phyloP scores from a whole-genome alignment of 1,140 invertebrate genomes.

The Hypsibius dujardini region DNA sequence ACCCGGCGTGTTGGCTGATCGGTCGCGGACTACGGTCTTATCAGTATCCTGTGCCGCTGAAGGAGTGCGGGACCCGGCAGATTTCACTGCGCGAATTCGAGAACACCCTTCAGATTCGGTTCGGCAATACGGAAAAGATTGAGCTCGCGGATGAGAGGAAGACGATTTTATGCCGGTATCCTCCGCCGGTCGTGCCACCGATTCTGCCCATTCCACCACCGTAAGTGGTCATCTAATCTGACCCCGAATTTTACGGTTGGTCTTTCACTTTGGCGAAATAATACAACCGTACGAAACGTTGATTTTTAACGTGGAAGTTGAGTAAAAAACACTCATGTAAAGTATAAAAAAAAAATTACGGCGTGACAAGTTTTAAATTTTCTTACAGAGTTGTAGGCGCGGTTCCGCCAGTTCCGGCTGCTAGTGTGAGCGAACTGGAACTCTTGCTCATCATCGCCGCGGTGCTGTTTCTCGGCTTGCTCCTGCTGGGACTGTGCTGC shows the following conservation, averaged over 20 bases:
- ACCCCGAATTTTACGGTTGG: no score
- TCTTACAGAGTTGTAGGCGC: neutral
- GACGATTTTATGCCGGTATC: slow-evolving; percentile 8
- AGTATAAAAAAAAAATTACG: no score
- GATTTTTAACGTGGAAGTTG: no score
- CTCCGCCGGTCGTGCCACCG: slow-evolving; percentile 11
- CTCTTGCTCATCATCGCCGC: slow-evolving; percentile 7
- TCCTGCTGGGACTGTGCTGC: slow-evolving; percentile 13
- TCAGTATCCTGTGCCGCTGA: slow-evolving; percentile 3
- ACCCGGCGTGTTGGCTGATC: neutral
- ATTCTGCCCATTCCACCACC: neutral
- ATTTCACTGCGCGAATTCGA: slow-evolving; percentile 1
- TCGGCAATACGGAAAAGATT: neutral
- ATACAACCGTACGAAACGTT: no score
- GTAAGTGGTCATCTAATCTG: no score
- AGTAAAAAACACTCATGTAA: no score
- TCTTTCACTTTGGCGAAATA: no score
- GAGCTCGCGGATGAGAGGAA: neutral
- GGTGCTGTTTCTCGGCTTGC: slow-evolving; percentile 1
- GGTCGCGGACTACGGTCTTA: neutral
- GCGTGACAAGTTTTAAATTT: neutral
- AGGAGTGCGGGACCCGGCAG: slow-evolving; percentile 12
- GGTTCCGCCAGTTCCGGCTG: neutral
- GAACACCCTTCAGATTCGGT: slow-evolving; percentile 9
- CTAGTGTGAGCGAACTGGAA: slow-evolving; percentile 8